Base-by-base conservation (phyloP, 2,113 vertebrate genomes). In the Epinephelus moara region DNA sequence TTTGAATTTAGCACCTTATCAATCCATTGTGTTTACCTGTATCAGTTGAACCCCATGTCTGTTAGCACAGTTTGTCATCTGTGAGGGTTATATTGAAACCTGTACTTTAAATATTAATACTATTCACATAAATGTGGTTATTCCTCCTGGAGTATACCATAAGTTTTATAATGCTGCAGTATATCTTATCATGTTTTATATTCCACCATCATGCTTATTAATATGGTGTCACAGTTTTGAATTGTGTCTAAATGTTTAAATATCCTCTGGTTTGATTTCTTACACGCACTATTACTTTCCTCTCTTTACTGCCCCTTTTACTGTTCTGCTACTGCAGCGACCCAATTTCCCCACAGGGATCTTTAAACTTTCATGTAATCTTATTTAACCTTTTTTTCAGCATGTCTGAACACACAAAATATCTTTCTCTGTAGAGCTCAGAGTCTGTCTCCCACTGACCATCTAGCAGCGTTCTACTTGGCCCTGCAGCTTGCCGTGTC, bases 401-500 rank as follows among this genome's bases (percentile, higher is more conserved):
- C 25, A n/a, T 67, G 25, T 74, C n/a, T 91, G 62, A 90, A 64
- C 40, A 60, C 57, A 17, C n/a, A 64, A 0, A 13, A 9, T 57
- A 52, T 75, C 27, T 88, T 13, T 68, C 52, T 85, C 49, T 47
- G 25, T 56, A 99, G 98, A 95, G 97, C 98, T 81, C 98, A 99
- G 93, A 98, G 97, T 95, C 94, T 99, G 83, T 98, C 98, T 86
- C 98, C 98, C 42, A 98, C 92, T 1, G 98, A 99, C 94, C 98
- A 99, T 87, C 95, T 98, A 82, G 97, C 97, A 81, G 97, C 97
- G 12, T 99, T 99, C 93, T 99, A 99, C 94, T 88, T 99, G 92
- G 97, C 98, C 3, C 89, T 99, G 87, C 98, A 99, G 94, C 96
- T 99, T 23, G 98, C 98, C 66, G 98, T 99, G 89, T 99, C 98